Conservation (phyloP, 2,888 invertebrate genomes). For the Chirona hameri region DNA sequence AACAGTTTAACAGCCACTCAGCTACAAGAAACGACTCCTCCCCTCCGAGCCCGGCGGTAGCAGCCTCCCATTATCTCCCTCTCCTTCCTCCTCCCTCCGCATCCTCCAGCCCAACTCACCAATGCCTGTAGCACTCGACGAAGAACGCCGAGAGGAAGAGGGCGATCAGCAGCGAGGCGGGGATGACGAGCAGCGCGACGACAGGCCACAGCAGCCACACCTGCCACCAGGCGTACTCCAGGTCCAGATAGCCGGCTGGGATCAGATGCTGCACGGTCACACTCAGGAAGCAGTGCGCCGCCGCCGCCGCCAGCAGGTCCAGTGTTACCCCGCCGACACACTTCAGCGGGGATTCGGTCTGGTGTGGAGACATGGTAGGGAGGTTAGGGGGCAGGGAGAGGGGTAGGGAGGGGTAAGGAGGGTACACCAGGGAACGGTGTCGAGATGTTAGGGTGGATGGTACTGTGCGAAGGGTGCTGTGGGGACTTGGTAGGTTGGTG, state of each 20-base stretch:
- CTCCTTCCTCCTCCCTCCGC: too few relatives aligned
- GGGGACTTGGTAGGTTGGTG: too few relatives aligned
- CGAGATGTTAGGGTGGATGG: too few relatives aligned
- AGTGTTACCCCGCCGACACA: not conserved
- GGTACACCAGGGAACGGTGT: not conserved
- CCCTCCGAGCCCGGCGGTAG: too few relatives aligned
- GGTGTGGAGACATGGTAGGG: not conserved
- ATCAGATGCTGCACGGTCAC: not conserved
- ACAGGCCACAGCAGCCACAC: constrained; percentile 23
- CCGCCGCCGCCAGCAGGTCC: not conserved
- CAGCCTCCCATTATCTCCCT: too few relatives aligned
- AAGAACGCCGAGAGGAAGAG: constrained; percentile 29
- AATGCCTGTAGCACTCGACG: constrained; percentile 26
- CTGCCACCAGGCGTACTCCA: constrained; percentile 28
- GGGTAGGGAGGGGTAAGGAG: too few relatives aligned
- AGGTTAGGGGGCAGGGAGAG: not conserved
- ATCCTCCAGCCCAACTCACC: not conserved
- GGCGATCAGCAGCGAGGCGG: not conserved
- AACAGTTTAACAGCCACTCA: too few relatives aligned
- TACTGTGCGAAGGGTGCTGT: too few relatives aligned
- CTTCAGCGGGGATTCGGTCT: not conserved
- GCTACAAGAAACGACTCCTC: too few relatives aligned
- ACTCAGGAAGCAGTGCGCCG: not conserved
- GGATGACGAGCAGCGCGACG: constrained; percentile 3
- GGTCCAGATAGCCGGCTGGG: constrained; percentile 26